Conservation (phyloP, 1,140 invertebrate genomes). For the Meloidogyne floridensis region DNA sequence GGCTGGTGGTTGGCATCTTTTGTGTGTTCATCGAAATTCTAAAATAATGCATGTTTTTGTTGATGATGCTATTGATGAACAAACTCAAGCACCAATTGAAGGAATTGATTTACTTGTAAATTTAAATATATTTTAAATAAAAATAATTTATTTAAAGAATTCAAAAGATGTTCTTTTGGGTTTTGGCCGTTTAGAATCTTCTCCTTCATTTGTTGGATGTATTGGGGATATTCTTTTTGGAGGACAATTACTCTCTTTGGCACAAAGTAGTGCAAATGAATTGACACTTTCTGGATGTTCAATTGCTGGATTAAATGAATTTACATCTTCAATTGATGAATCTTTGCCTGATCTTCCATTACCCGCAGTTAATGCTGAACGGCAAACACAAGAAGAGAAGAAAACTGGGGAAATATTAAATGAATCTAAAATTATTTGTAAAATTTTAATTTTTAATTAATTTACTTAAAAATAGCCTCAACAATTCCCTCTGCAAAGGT, state of each 20-base stretch:
- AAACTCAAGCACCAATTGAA: slow-evolving; percentile 12
- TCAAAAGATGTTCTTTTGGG: slow-evolving; percentile 29
- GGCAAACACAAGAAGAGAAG: slow-evolving; percentile 11
- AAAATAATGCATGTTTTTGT: slow-evolving; percentile 75
- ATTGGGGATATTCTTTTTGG: slow-evolving; percentile 84
- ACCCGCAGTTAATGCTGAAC: neutral
- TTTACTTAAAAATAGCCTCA: slow-evolving; percentile 8
- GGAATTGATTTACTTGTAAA: slow-evolving; percentile 23
- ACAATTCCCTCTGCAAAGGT: slow-evolving; percentile 30
- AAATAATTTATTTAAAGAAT: slow-evolving; percentile 19
- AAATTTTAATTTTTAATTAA: neutral
- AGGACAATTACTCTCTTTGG: slow-evolving; percentile 73
- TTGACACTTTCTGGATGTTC: slow-evolving; percentile 73
- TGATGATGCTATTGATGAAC: slow-evolving; percentile 76
- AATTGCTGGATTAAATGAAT: slow-evolving; percentile 54
- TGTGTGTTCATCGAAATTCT: slow-evolving; percentile 28
- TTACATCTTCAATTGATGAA: slow-evolving; percentile 17
- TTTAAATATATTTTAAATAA: neutral
- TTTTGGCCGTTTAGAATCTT: slow-evolving; percentile 30
- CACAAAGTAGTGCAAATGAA: slow-evolving; percentile 66
- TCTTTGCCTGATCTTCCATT: neutral
- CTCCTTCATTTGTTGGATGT: slow-evolving; percentile 75
- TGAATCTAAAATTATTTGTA: neutral
- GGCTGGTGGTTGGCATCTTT: slow-evolving; percentile 70
- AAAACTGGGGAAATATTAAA: neutral